A percentile compares a stretch with the other conserved stretches of the same genome.
phyloP scores from a whole-genome alignment of 1,140 invertebrate species.

The Harpegnathos saltator region DNA sequence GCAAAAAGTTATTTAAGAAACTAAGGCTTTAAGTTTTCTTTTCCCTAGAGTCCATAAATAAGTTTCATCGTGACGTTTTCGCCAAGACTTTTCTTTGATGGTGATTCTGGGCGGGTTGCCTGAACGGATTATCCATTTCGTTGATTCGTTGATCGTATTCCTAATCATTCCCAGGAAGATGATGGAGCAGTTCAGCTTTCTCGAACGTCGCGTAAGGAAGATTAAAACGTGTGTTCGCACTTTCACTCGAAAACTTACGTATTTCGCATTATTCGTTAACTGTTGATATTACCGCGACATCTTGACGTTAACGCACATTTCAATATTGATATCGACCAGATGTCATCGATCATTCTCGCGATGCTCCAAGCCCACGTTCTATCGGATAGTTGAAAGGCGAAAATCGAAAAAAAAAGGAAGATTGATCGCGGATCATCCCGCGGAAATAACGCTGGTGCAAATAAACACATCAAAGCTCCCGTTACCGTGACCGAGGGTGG shows the following conservation, averaged over 20 bases:
- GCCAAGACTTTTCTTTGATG: background rate
- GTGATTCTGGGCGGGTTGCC: background rate
- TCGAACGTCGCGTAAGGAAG: background rate
- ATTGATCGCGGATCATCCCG: constrained; percentile 36
- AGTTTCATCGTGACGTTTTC: background rate
- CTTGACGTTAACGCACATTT: background rate
- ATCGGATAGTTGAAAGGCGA: background rate
- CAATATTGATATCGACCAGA: constrained; percentile 6
- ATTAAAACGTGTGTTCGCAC: background rate
- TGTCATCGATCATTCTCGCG: background rate
- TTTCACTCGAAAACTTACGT: background rate
- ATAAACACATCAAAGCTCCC: constrained; percentile 64
- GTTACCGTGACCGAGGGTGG: constrained; percentile 46
- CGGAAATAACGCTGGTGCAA: constrained; percentile 40
- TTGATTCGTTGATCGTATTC: background rate
- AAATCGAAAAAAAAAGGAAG: constrained; percentile 23
- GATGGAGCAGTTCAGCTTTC: background rate
- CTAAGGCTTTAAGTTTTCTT: background rate
- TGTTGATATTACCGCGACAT: background rate
- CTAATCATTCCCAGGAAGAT: background rate
- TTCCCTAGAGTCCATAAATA: background rate
- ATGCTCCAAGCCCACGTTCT: background rate
- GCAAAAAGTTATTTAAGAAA: background rate
- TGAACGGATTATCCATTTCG: background rate
- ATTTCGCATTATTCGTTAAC: background rate